phyloP scores from a whole-genome alignment of 2,113 vertebrate species.

The Hippopotamus amphibius region DNA sequence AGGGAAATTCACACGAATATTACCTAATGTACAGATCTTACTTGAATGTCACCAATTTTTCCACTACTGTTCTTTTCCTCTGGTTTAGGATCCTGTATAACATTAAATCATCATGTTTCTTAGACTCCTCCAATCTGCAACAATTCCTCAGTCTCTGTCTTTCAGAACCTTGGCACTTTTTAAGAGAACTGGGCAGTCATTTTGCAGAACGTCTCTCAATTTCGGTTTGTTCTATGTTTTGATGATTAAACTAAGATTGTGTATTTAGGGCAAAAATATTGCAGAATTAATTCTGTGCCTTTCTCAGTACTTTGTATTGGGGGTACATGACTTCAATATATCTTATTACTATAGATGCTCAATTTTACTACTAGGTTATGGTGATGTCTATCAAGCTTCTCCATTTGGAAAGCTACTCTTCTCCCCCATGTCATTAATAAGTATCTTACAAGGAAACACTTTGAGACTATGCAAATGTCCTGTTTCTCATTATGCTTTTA shows the following conservation, averaged over 20 bases:
- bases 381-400: neutral
- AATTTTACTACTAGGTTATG: neutral
- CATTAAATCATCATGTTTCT: neutral
- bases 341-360: neutral
- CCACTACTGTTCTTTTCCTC: neutral
- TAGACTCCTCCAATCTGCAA: neutral
- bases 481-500: neutral
- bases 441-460: neutral
- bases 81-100: neutral
- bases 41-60: neutral
- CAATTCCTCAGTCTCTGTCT: neutral
- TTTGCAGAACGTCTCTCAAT: neutral
- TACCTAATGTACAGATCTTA: neutral
- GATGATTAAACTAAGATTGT: neutral
- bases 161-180: slow-evolving; percentile 50
- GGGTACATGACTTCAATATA: neutral
- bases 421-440: neutral
- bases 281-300: neutral
- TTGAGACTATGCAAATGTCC: slow-evolving; percentile 19
- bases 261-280: neutral
- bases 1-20: neutral
- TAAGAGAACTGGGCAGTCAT: neutral
- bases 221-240: neutral
- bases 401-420: slow-evolving; percentile 29
- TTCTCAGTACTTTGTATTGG: neutral